A percentile compares a stretch with the other conserved stretches of the same genome.
phyloP scores from a whole-genome alignment of 2,113 vertebrate species.

The Amphiprion ocellaris region DNA sequence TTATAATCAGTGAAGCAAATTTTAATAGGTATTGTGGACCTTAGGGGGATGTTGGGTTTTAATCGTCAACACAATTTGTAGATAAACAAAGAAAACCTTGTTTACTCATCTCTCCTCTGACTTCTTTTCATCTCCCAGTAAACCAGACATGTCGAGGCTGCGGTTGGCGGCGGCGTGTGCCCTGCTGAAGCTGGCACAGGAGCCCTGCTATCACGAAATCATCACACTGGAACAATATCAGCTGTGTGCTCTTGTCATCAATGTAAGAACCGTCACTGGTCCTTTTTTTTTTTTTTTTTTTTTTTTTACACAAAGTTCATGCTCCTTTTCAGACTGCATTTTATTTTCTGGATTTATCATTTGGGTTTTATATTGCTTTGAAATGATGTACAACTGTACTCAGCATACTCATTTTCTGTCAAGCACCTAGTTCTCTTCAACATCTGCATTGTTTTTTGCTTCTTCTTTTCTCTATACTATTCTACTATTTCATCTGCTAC shows the following conservation, averaged over 20 bases:
- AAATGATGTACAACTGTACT: background rate
- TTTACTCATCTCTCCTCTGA: background rate
- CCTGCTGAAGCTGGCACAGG: conserved; percentile 95
- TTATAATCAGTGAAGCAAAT: background rate
- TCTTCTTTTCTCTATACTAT: background rate
- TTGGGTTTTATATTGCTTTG: background rate
- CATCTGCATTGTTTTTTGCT: background rate
- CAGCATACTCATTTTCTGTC: background rate
- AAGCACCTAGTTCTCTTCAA: background rate
- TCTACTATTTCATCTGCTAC: background rate
- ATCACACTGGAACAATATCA: conserved; percentile 99
- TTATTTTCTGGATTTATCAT: background rate
- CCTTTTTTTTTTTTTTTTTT: too few relatives aligned
- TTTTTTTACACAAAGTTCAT: too few relatives aligned
- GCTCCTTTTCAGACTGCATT: too few relatives aligned
- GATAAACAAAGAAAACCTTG: conserved; percentile 10
- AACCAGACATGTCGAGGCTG: conserved; percentile 98
- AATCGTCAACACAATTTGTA: background rate
- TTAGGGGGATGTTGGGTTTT: background rate
- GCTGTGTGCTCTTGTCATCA: conserved; percentile 96
- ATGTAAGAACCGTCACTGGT: conserved; percentile 81
- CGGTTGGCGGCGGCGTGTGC: conserved; percentile 95
- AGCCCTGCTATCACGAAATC: conserved; percentile 99
- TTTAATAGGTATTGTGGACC: conserved; percentile 11
- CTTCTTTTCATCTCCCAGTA: conserved; percentile 81